Percentiles rank a stretch among this genome's conserved stretches.
These are phyloP conservation scores for Cetoscarus ocellatus DNA, from an alignment of 2,797 vertebrate genomes.

Conservation along the genomic window DNA sequence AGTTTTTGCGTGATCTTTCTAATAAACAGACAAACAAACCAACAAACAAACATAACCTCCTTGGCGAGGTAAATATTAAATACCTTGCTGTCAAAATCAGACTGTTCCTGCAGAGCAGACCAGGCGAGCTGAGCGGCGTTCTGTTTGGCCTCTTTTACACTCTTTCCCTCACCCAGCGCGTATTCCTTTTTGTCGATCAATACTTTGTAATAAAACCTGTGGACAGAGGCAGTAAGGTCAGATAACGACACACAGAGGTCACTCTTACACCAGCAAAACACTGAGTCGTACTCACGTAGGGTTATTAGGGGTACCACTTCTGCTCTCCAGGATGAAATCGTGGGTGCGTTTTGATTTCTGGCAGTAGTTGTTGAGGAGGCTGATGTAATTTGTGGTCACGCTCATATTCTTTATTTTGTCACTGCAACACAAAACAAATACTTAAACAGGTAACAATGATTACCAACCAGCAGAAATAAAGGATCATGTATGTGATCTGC, in stretches of 20 bases:
- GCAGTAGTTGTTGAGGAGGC: conserved; percentile 70
- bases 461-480: not conserved
- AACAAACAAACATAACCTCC: too few species aligned
- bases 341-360: conserved; percentile 41
- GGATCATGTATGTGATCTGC: conserved; percentile 3
- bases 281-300: conserved; percentile 69
- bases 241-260: not conserved
- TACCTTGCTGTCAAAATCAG: conserved; percentile 65
- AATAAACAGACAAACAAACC: too few species aligned
- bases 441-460: not conserved
- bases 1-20: too few species aligned
- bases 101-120: conserved; percentile 45
- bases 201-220: conserved; percentile 78
- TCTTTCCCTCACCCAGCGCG: conserved; percentile 71
- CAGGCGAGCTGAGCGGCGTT: conserved; percentile 74
- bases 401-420: conserved; percentile 1
- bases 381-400: conserved; percentile 65
- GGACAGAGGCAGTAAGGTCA: not conserved
- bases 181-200: conserved; percentile 63
- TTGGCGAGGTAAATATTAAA: not conserved
- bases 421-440: conserved; percentile 39
- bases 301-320: conserved; percentile 69
- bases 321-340: conserved; percentile 35
- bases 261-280: not conserved
- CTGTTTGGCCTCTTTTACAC: conserved; percentile 75